Evolutionary conservation across 2,888 invertebrate species (phyloP), one percentile per base, ranked within the genome.

Genomic region (Agrochola macilenta): DNA sequence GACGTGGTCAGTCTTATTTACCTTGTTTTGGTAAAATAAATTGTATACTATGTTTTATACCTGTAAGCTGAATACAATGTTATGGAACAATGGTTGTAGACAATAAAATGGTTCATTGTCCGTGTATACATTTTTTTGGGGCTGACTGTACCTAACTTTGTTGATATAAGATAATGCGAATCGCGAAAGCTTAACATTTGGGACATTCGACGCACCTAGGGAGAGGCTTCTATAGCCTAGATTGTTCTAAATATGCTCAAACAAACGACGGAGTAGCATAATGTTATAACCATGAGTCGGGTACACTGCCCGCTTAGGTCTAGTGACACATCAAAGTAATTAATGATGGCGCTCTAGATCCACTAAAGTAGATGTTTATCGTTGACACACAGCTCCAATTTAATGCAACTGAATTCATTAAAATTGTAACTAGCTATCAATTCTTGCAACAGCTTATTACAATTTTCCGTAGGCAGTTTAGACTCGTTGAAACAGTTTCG

Each of bases 381-480:
- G n/a, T 30, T 17, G 43, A 63, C 68, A 82, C 20, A 69, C 23
- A 46, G 52, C 43, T 52, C 49, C 78, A 83, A 83, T 83, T 70
- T 70, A 70, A 83, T 70, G 14, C 74, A 73, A 85, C 57, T 8
- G 61, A 64, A 63, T 81, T 58, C 68, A 74, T 79, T 69, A 63
- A 84, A 58, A 58, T 69, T 60, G 20, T 26, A 26, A 70, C 74
- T 14, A 74, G 52, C 43, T 69, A 80, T 80, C 66, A 80, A 82
- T 74, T 75, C 61, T 64, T 68, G 68, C 69, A 73, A 58, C 60
- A 68, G 49, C 80, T 74, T 63, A 66, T 68, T 54, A 71, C 70
- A 81, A 72, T 72, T 83, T 77, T 82, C 86, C 77, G 71, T 72
- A 49, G 74, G 52, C 86, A 43, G 26, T 70, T 70, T 66, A 46